Evolutionary conservation across 53 echinoderm and acorn worm genomes (phyloP).

Genomic region (Paelopatides confundens): DNA sequence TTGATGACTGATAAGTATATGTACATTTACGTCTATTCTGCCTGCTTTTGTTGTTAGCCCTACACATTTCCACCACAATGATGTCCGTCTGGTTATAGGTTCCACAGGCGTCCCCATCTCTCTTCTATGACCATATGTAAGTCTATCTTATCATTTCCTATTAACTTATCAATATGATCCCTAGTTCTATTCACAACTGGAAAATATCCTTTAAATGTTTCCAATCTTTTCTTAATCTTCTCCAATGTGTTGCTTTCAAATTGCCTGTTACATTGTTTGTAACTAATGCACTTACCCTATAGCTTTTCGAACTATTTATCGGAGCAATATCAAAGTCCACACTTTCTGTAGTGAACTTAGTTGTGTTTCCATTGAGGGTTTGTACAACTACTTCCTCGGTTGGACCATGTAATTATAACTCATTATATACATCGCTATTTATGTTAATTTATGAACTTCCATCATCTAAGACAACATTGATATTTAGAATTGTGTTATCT

Average conservation of each 20-base stretch:
- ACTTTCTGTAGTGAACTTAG: conserved; percentile 5
- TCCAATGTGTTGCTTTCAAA: too few relatives aligned
- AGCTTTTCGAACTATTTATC: not conserved
- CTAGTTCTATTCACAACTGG: not conserved
- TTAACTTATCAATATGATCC: not conserved
- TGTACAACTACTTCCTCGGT: not conserved
- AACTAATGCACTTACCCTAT: not conserved
- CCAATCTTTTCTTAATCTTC: too few relatives aligned
- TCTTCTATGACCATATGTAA: not conserved
- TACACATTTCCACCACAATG: not conserved
- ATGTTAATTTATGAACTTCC: conserved; percentile 26
- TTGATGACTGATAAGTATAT: not conserved
- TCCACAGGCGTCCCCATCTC: not conserved
- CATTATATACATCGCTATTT: too few relatives aligned
- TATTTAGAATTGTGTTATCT: not conserved
- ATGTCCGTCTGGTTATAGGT: conserved; percentile 10
- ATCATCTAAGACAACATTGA: too few relatives aligned
- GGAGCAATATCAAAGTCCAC: not conserved
- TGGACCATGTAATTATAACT: conserved; percentile 7
- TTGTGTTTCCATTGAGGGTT: not conserved
- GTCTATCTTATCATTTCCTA: conserved; percentile 36
- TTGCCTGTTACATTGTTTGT: too few relatives aligned
- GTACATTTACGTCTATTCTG: not conserved
- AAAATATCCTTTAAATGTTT: too few relatives aligned
- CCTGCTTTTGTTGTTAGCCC: not conserved